A percentile compares a stretch with the other conserved stretches of the same genome.
phyloP scores from a whole-genome alignment of 2,888 invertebrate genomes.

The Tryphoninae sp. region DNA sequence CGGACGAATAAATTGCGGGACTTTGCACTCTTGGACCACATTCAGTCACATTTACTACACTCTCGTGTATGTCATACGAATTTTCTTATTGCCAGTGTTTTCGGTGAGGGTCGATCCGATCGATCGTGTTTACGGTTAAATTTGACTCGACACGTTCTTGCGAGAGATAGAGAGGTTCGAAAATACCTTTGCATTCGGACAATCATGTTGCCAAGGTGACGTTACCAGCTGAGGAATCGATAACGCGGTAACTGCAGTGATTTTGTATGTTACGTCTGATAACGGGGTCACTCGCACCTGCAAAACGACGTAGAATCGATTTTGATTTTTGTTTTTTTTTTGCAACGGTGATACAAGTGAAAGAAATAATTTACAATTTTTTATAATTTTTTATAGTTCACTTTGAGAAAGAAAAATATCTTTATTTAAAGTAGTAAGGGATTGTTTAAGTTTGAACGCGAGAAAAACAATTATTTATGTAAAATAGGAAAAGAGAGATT shows the following conservation, averaged over 20 bases:
- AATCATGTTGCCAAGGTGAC: constrained; percentile 34
- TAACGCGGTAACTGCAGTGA: constrained; percentile 38
- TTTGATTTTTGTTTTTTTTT: background rate
- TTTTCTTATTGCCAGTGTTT: constrained; percentile 47
- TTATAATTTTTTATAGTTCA: no score
- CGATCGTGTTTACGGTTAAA: constrained; percentile 60
- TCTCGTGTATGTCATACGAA: constrained; percentile 54
- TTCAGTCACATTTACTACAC: constrained; percentile 66
- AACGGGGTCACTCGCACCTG: background rate
- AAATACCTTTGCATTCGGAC: background rate
- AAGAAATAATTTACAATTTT: no score
- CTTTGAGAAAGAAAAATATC: no score
- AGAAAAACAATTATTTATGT: no score
- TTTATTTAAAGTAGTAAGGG: no score
- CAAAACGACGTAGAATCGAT: background rate
- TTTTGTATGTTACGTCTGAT: background rate
- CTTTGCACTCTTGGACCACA: constrained; percentile 73
- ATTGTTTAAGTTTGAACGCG: no score
- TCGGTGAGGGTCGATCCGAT: constrained; percentile 51
- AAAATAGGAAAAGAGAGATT: no score
- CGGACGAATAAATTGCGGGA: constrained; percentile 75
- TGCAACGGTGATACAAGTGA: no score
- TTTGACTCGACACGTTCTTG: background rate
- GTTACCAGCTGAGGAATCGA: constrained; percentile 23
- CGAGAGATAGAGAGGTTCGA: background rate